Evolutionary conservation across 1,140 invertebrate species (phyloP).

Genomic region (Zaprionus tsacasi): DNA sequence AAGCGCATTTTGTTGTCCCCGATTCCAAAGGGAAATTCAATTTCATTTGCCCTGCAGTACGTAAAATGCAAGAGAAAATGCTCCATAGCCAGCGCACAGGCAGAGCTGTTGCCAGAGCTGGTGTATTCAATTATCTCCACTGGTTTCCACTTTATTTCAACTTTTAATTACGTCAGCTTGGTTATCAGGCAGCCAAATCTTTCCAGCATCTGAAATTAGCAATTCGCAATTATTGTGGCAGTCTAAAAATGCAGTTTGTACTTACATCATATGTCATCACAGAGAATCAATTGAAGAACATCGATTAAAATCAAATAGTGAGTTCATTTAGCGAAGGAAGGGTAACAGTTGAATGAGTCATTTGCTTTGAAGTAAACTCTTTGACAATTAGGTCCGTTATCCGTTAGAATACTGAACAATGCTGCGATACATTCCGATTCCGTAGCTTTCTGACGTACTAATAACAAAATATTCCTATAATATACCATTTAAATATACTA

Average conservation of each 20-base stretch:
- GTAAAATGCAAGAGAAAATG: slow-evolving; percentile 4
- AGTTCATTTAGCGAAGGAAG: no score
- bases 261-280: not conserved
- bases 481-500: no score
- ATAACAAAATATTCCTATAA: not conserved
- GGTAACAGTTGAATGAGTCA: no score
- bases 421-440: not conserved
- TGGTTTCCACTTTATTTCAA: not conserved
- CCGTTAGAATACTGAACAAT: no score
- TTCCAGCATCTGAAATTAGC: not conserved
- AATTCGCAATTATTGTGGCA: not conserved
- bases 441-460: not conserved
- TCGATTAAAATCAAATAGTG: not conserved
- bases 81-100: not conserved
- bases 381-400: no score
- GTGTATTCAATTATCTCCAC: not conserved
- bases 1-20: slow-evolving; percentile 30
- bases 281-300: not conserved
- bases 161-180: not conserved
- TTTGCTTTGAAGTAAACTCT: no score
- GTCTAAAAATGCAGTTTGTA: not conserved
- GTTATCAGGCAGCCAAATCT: not conserved
- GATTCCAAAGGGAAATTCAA: slow-evolving; percentile 26
- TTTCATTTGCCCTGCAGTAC: slow-evolving; percentile 11
- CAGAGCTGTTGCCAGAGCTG: not conserved